phyloP scores from a whole-genome alignment of 92 coral and sea anemone genomes.

The Pocillopora grandis region DNA sequence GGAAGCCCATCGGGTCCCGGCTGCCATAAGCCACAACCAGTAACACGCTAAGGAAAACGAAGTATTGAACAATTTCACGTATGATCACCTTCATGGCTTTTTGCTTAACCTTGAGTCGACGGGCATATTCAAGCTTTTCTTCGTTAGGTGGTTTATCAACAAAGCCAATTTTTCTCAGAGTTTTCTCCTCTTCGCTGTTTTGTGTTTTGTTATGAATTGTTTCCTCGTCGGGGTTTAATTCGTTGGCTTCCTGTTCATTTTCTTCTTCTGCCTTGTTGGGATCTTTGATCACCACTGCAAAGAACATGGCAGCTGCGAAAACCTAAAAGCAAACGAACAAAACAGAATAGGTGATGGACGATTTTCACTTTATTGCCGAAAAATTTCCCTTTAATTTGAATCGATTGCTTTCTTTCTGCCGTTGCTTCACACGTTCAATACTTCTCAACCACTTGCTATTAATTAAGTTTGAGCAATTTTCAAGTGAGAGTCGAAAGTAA shows the following conservation, averaged over 20 bases:
- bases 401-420: neutral
- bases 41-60: slow-evolving; percentile 71
- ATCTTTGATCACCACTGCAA: slow-evolving; percentile 92
- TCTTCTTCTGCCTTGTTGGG: slow-evolving; percentile 96
- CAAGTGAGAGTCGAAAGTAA: too few relatives aligned
- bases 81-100: slow-evolving; percentile 87
- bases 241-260: slow-evolving; percentile 72
- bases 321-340: slow-evolving; percentile 37
- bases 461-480: too few relatives aligned
- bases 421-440: too few relatives aligned
- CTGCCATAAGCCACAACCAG: slow-evolving; percentile 91
- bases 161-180: slow-evolving; percentile 70
- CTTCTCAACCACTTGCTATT: too few relatives aligned
- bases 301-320: slow-evolving; percentile 96
- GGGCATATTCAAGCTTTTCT: slow-evolving; percentile 78
- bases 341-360: neutral
- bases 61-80: slow-evolving; percentile 80
- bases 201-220: slow-evolving; percentile 60
- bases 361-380: neutral
- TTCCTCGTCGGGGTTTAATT: slow-evolving; percentile 89
- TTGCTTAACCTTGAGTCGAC: slow-evolving; percentile 77
- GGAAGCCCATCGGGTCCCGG: slow-evolving; percentile 87
- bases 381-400: too few relatives aligned
- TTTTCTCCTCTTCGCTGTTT: slow-evolving; percentile 75
- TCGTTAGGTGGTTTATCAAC: slow-evolving; percentile 95